Conservation (phyloP, 2,113 vertebrate genomes). For the Charina bottae region DNA sequence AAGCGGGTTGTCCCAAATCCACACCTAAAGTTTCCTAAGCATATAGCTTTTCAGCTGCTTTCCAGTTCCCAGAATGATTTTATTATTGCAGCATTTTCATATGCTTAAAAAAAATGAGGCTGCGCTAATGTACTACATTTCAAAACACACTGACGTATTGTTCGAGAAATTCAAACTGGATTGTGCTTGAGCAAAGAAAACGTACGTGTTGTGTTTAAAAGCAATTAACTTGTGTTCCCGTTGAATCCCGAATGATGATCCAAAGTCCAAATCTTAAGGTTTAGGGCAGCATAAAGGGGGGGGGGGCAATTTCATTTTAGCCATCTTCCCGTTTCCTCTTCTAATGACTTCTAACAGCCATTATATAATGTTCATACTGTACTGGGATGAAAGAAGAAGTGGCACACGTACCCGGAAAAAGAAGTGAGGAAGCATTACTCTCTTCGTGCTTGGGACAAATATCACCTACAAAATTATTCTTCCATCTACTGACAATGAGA, state of each 20-base stretch:
- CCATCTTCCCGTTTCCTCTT: too few relatives aligned
- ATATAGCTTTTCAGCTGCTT: not conserved
- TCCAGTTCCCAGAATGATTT: not conserved
- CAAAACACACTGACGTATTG: not conserved
- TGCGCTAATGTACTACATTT: not conserved
- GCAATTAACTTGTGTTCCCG: not conserved
- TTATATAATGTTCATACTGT: too few relatives aligned
- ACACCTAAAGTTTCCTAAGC: not conserved
- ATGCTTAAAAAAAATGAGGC: not conserved
- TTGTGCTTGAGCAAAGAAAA: not conserved
- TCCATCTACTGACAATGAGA: not conserved
- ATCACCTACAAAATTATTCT: not conserved
- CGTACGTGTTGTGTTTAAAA: not conserved
- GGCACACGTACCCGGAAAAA: too few relatives aligned
- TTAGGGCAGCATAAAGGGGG: too few relatives aligned
- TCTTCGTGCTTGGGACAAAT: not conserved
- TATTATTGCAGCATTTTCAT: not conserved
- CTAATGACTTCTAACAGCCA: too few relatives aligned
- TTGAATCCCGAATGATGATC: not conserved
- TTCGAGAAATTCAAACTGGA: not conserved
- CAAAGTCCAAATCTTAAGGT: not conserved
- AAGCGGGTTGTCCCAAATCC: constrained; percentile 12
- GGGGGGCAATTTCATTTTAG: too few relatives aligned
- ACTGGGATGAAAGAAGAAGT: too few relatives aligned
- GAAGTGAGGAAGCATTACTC: not conserved